These are phyloP conservation scores for Henricia sp. DNA, from an alignment of 53 echinoderm and acorn worm species.

Conservation along the genomic window DNA sequence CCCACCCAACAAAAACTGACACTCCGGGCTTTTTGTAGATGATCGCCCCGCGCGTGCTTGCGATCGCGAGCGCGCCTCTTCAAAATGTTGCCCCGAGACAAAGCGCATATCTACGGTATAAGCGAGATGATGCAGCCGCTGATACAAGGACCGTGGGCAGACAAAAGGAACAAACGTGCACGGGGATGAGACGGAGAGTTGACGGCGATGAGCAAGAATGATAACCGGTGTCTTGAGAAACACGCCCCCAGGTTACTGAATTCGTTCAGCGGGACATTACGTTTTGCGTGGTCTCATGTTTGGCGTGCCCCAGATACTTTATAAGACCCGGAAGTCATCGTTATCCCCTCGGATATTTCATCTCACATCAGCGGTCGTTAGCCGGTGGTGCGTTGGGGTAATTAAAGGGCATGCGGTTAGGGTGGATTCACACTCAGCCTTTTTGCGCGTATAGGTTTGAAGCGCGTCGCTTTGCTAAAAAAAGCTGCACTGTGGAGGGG, in stretches of 20 bases:
- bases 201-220: not conserved
- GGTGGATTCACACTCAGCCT: too few species aligned
- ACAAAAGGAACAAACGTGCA: not conserved
- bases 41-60: not conserved
- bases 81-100: constrained; percentile 16
- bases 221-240: constrained; percentile 7
- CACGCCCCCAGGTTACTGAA: not conserved
- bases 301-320: too few species aligned
- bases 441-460: too few species aligned
- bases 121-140: not conserved
- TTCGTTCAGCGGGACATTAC: not conserved
- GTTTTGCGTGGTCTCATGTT: not conserved
- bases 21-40: not conserved
- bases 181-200: not conserved
- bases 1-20: constrained; percentile 13
- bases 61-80: not conserved
- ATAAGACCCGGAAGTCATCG: too few species aligned
- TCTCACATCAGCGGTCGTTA: not conserved
- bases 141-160: not conserved
- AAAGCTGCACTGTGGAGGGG: too few species aligned
- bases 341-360: too few species aligned
- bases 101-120: not conserved
- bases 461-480: too few species aligned
- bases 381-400: not conserved
- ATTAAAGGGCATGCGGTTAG: not conserved